Conservation (phyloP, 2,888 invertebrate species). For the Cosmopolites sordidus region DNA sequence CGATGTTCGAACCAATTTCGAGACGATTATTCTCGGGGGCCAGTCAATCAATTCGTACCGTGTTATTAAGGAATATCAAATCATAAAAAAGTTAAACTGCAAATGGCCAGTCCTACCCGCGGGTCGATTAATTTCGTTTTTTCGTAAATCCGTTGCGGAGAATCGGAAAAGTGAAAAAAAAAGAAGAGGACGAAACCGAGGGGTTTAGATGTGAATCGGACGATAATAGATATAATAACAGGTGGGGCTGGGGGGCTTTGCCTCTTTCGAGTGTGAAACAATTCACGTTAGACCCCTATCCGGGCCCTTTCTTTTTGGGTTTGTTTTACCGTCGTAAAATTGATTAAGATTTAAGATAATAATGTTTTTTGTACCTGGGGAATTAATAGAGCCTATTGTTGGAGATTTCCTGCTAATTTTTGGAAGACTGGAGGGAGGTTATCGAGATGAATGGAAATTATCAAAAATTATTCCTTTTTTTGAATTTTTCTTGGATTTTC, state of each 20-base stretch:
- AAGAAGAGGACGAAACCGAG: neutral
- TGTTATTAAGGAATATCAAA: conserved; percentile 40
- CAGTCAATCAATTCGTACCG: conserved; percentile 41
- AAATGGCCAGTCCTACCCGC: conserved; percentile 3
- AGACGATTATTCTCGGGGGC: conserved; percentile 39
- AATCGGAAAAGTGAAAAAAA: neutral
- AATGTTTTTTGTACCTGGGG: too few species aligned
- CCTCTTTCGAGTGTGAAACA: neutral
- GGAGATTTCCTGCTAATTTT: too few species aligned
- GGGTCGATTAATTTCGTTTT: conserved; percentile 13
- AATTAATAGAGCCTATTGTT: too few species aligned
- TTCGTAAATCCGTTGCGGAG: neutral
- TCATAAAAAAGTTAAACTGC: conserved; percentile 20
- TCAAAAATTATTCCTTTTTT: too few species aligned
- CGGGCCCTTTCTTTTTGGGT: too few species aligned
- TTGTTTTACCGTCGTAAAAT: too few species aligned
- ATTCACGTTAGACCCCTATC: neutral
- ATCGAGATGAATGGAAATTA: too few species aligned
- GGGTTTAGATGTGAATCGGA: neutral
- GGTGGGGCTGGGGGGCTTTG: neutral
- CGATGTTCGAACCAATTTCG: conserved; percentile 39
- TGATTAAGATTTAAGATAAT: too few species aligned
- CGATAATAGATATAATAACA: conserved; percentile 3
- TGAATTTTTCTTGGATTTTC: too few species aligned
- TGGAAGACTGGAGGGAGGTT: too few species aligned